Percentiles rank a stretch among this genome's conserved stretches.
Conservation (phyloP, 1,140 invertebrate species). For the Drosophila ercepeae region DNA sequence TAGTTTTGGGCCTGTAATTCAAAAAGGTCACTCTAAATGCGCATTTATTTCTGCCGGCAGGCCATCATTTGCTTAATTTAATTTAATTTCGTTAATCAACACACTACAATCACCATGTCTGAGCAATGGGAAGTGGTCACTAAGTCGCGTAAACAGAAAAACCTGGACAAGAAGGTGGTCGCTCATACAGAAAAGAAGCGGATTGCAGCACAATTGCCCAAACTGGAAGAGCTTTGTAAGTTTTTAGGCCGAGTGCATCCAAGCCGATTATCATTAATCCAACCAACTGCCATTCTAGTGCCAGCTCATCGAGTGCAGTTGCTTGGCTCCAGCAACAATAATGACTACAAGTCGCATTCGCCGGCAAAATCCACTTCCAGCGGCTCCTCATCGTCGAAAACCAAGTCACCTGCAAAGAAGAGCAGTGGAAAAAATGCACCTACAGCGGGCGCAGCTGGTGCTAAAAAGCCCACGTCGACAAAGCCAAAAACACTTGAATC, state of each 20-base stretch:
- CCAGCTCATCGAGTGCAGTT: slow-evolving; percentile 63
- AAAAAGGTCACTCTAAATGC: neutral
- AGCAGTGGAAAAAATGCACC: slow-evolving; percentile 22
- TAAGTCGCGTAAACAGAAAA: slow-evolving; percentile 89
- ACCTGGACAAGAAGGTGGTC: slow-evolving; percentile 77
- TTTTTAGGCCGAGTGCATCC: slow-evolving; percentile 7
- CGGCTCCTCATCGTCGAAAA: slow-evolving; percentile 57
- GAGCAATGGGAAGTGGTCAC: slow-evolving; percentile 91
- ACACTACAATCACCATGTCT: slow-evolving; percentile 32
- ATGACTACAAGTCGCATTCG: slow-evolving; percentile 83
- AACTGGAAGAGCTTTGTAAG: slow-evolving; percentile 88
- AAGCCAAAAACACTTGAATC: slow-evolving; percentile 88
- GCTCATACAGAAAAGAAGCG: slow-evolving; percentile 85
- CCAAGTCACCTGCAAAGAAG: slow-evolving; percentile 81
- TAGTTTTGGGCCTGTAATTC: no score
- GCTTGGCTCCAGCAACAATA: slow-evolving; percentile 58
- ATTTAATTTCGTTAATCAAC: slow-evolving; percentile 16
- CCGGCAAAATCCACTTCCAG: slow-evolving; percentile 74
- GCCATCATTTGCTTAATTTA: slow-evolving; percentile 38
- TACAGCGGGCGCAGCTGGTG: neutral
- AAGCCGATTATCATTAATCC: slow-evolving; percentile 8
- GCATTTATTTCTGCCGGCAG: slow-evolving; percentile 27
- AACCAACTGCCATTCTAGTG: slow-evolving; percentile 44
- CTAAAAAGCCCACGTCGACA: slow-evolving; percentile 37
- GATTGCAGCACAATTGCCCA: slow-evolving; percentile 86